Conservation (phyloP, 2,888 invertebrate genomes). For the Tortrix viridana region DNA sequence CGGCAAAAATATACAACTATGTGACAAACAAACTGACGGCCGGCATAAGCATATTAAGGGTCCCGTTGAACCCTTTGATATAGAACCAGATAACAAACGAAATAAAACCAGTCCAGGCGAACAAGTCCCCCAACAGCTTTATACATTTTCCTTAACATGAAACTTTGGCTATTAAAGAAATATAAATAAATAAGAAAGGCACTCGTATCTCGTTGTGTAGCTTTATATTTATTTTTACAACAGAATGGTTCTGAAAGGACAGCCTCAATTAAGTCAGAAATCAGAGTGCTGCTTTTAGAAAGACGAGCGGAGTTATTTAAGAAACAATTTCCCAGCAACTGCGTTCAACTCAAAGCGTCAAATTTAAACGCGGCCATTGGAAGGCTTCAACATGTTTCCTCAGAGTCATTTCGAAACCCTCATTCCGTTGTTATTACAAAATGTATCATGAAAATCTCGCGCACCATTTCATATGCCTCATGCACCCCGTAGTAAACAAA, state of each 20-base stretch:
- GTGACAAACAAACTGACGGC: no score
- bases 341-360: slow-evolving; percentile 25
- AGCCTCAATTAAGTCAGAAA: slow-evolving; percentile 14
- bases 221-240: no score
- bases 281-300: slow-evolving; percentile 20
- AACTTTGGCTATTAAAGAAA: no score
- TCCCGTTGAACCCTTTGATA: no score
- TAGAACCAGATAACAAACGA: no score
- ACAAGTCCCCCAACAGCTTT: no score
- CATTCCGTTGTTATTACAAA: slow-evolving; percentile 32
- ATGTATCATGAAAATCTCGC: slow-evolving; percentile 32
- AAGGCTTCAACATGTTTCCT: slow-evolving; percentile 31
- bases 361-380: slow-evolving; percentile 35
- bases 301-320: slow-evolving; percentile 23
- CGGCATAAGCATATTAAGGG: no score
- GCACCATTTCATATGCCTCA: slow-evolving; percentile 32
- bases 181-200: no score
- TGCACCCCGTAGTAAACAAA: slow-evolving; percentile 43
- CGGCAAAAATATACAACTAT: no score
- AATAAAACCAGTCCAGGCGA: no score
- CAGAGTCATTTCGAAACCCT: slow-evolving; percentile 30
- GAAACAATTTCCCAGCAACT: slow-evolving; percentile 29
- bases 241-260: slow-evolving; percentile 8
- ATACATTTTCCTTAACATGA: no score
- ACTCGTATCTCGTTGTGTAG: no score